Conservation (phyloP, 2,113 vertebrate species). For the Tylochromis polylepis region DNA sequence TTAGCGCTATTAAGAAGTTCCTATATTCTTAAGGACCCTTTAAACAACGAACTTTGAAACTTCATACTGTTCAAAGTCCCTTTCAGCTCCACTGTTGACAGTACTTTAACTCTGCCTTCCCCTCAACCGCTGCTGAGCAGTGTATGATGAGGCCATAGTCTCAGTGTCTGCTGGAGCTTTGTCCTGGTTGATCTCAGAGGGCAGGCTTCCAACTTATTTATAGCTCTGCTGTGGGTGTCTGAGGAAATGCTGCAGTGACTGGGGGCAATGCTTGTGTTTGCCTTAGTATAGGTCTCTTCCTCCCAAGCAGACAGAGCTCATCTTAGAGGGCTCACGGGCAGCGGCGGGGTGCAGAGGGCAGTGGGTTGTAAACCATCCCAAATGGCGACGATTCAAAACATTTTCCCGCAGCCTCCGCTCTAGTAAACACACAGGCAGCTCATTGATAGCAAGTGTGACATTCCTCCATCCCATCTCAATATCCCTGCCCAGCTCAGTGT, state of each 20-base stretch:
- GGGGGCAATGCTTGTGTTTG: conserved; percentile 30
- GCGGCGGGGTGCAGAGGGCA: neutral
- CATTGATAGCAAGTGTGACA: conserved; percentile 70
- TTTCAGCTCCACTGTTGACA: neutral
- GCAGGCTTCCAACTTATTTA: conserved; percentile 54
- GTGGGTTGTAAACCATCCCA: conserved; percentile 22
- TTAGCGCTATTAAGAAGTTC: neutral
- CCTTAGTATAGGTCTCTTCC: conserved; percentile 32
- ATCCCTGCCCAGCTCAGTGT: conserved; percentile 15
- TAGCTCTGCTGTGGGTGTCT: conserved; percentile 55
- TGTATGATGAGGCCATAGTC: conserved; percentile 19
- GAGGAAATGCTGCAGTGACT: conserved; percentile 58
- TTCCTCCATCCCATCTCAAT: conserved; percentile 65
- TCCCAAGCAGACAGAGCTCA: conserved; percentile 26
- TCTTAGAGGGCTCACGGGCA: conserved; percentile 1
- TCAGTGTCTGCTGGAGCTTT: conserved; percentile 37
- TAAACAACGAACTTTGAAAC: neutral
- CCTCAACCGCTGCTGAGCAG: conserved; percentile 4
- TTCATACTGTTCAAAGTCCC: neutral
- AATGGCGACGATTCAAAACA: conserved; percentile 47
- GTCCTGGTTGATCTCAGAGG: conserved; percentile 37
- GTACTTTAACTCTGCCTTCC: neutral
- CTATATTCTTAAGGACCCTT: neutral
- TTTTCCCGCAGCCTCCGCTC: conserved; percentile 47
- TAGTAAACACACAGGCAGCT: conserved; percentile 62